Base-by-base conservation (phyloP, 2,888 invertebrate genomes). In the Malthinus flaveolus region DNA sequence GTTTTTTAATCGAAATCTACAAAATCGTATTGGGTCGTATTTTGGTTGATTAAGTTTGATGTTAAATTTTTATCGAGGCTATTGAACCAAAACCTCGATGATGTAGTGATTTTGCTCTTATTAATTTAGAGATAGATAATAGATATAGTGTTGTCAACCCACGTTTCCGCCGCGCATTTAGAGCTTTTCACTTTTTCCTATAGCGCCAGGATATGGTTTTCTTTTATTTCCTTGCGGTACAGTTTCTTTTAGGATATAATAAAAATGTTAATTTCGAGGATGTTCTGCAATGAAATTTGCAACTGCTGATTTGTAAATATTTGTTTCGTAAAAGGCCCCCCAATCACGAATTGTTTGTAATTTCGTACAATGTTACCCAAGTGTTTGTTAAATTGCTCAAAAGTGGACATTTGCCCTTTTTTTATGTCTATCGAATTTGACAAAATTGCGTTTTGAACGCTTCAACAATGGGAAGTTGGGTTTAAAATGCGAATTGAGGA, bases 361-460 rank as follows among this genome's bases (percentile, higher is more conserved):
- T 23, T 42, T 42, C n/a, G 39, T 42, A 42, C 15, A 15, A 15
- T 39, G 42, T 51, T 51, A 33, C 10, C 42, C 34, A 44, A 39
- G 42, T 44, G 42, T 51, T 42, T 51, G 44, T 15, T 39, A 49
- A 49, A 39, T 36, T 49, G 49, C 37, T 39, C 39, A 37, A 13
- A 23, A 37, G 39, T 32, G 49, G 39, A 32, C 49, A 49, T 49
- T 49, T 51, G 11, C 39, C 15, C 15, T 42, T 44, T 44, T 32
- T 23, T 23, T 23, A 23, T 23, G 5, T 23, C 44, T 51, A 51
- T 51, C 50, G 39, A 12, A 33, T 15, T 39, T 42, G 33, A 51
- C 50, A 23, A 23, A 51, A 51, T 51, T 51, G 35, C 52, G 39
- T 54, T 54, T 54, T 37, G 33, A 39, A 47, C 54, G 48, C 54